Percentiles rank a stretch among this genome's conserved stretches.
These are phyloP conservation scores for Puntigrus tetrazona DNA, from an alignment of 2,113 vertebrate genomes.

Conservation along the genomic window DNA sequence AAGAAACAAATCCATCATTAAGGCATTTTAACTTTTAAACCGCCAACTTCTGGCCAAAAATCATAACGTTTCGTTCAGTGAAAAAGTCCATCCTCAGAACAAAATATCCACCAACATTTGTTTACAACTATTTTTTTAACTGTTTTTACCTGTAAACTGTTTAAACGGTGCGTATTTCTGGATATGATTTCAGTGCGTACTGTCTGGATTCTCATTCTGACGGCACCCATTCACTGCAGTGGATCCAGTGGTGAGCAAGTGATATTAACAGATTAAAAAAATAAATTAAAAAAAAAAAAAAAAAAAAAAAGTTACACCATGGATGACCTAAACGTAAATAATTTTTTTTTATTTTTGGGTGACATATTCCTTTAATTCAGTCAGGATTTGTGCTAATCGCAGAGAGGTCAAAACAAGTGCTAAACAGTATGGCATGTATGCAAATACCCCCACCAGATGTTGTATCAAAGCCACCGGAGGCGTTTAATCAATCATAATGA, in stretches of 20 bases:
- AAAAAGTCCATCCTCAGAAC: background rate
- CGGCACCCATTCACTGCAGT: background rate
- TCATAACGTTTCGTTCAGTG: background rate
- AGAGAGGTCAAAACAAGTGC: background rate
- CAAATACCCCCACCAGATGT: slow-evolving; percentile 10
- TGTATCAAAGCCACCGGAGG: slow-evolving; percentile 21
- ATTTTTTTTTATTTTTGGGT: background rate
- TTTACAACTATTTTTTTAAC: background rate
- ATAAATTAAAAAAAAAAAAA: too few species aligned
- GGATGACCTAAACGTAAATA: background rate
- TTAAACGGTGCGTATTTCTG: background rate
- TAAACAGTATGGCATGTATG: background rate
- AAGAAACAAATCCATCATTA: background rate
- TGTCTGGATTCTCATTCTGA: background rate
- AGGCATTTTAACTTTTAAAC: background rate
- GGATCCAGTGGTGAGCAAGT: background rate
- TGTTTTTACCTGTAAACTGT: background rate
- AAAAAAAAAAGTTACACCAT: too few species aligned
- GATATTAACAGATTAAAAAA: too few species aligned
- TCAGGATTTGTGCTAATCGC: background rate
- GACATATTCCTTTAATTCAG: background rate
- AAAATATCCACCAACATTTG: background rate
- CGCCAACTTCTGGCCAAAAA: background rate
- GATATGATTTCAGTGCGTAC: too few species aligned
- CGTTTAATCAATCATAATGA: slow-evolving; percentile 31